Evolutionary conservation across 2,797 vertebrate species (phyloP).

Genomic region (Paratrypauchen microcephalus): DNA sequence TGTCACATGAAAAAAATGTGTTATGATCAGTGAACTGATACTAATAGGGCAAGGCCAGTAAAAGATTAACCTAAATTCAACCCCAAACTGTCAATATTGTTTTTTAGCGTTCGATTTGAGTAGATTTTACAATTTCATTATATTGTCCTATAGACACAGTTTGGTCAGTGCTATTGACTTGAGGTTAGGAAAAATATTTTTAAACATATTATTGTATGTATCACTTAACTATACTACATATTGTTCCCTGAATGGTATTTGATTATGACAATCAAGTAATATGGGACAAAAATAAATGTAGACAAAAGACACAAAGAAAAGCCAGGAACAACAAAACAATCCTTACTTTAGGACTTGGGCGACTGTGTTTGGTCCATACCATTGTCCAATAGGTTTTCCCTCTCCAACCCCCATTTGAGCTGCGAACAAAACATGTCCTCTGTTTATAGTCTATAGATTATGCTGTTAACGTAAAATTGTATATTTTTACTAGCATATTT

Average conservation of each 20-base stretch:
- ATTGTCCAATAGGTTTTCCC: constrained; percentile 97
- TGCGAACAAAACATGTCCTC: constrained; percentile 52
- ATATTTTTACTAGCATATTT: neutral
- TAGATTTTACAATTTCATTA: neutral
- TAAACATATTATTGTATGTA: too few species aligned
- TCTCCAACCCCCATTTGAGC: constrained; percentile 99
- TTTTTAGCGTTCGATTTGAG: neutral
- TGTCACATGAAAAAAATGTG: neutral
- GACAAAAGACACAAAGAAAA: neutral
- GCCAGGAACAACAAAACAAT: neutral
- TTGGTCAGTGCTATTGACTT: neutral
- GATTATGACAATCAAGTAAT: too few species aligned
- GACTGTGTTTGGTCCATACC: constrained; percentile 98
- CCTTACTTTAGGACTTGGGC: constrained; percentile 98
- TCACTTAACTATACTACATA: neutral
- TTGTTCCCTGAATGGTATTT: neutral
- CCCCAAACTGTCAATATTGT: neutral
- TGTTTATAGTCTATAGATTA: constrained; percentile 27
- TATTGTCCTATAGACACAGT: neutral
- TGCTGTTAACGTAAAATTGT: neutral
- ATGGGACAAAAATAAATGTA: too few species aligned
- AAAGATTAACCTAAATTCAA: neutral
- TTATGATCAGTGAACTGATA: neutral
- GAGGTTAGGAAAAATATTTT: neutral
- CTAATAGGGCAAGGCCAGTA: neutral